Evolutionary conservation across 2,888 invertebrate species (phyloP).

Genomic region (Folsomia candida): DNA sequence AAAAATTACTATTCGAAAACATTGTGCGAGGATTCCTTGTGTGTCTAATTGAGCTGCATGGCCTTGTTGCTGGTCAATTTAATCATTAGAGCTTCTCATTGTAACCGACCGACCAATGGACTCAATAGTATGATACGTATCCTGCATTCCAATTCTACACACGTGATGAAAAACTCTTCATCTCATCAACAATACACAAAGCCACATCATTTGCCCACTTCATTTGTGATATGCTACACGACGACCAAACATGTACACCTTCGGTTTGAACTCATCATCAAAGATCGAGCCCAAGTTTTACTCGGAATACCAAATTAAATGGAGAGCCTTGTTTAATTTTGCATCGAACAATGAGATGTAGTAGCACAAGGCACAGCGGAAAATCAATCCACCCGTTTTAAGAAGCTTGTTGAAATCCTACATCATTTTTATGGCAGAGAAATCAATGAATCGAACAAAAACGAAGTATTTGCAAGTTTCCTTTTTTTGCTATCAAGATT

Average conservation of each 20-base stretch:
- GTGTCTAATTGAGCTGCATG: not conserved
- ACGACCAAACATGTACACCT: not conserved
- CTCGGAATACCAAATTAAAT: not conserved
- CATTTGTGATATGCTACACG: not conserved
- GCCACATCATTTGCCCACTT: not conserved
- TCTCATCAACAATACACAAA: not conserved
- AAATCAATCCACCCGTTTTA: not conserved
- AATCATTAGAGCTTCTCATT: not conserved
- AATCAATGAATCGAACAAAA: slow-evolving; percentile 5
- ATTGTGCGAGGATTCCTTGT: not conserved
- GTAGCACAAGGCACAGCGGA: not conserved
- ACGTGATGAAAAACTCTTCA: not conserved
- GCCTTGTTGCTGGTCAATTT: not conserved
- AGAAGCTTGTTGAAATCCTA: not conserved
- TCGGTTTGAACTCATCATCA: not conserved
- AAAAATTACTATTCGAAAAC: not conserved
- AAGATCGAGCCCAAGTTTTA: not conserved
- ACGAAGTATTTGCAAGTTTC: not conserved
- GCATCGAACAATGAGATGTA: not conserved
- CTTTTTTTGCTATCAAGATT: too few relatives aligned
- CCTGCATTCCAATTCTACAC: not conserved
- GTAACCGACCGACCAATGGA: not conserved
- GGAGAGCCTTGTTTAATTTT: not conserved
- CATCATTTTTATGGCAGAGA: not conserved
- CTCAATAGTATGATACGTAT: not conserved